phyloP scores from a whole-genome alignment of 2,113 vertebrate genomes.

The Cairina moschata region DNA sequence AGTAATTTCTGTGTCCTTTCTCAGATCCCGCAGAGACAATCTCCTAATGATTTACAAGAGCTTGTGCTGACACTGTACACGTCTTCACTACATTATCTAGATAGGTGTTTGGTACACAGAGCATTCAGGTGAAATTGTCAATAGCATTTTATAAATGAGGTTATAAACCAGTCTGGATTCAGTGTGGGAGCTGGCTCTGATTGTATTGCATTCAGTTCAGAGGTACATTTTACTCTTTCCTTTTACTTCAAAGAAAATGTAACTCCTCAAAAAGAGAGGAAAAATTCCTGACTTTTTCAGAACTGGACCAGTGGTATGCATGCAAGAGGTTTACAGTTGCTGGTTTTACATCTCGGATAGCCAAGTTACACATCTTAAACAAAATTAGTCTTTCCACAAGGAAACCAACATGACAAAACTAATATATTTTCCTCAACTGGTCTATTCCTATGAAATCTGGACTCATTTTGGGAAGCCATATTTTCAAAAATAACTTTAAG shows the following conservation, averaged over 20 bases:
- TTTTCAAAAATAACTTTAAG: background rate
- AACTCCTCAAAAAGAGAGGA: background rate
- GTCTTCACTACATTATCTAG: background rate
- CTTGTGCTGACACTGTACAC: background rate
- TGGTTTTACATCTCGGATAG: background rate
- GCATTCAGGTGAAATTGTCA: background rate
- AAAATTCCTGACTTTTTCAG: background rate
- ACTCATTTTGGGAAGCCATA: background rate
- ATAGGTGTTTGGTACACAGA: background rate
- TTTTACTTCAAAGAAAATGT: background rate
- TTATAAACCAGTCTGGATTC: background rate
- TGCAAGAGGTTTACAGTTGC: background rate
- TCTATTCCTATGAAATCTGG: background rate
- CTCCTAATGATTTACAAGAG: background rate
- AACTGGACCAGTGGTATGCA: background rate
- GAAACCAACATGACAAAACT: background rate
- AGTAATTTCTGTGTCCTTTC: background rate
- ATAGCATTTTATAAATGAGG: background rate
- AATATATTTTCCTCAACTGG: background rate
- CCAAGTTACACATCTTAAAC: background rate
- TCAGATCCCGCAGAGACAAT: background rate
- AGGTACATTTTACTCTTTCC: background rate
- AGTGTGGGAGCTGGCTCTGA: background rate
- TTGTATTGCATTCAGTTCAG: background rate
- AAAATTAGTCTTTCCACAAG: background rate